phyloP scores from a whole-genome alignment of 2,113 vertebrate species.

The Abramis brama region DNA sequence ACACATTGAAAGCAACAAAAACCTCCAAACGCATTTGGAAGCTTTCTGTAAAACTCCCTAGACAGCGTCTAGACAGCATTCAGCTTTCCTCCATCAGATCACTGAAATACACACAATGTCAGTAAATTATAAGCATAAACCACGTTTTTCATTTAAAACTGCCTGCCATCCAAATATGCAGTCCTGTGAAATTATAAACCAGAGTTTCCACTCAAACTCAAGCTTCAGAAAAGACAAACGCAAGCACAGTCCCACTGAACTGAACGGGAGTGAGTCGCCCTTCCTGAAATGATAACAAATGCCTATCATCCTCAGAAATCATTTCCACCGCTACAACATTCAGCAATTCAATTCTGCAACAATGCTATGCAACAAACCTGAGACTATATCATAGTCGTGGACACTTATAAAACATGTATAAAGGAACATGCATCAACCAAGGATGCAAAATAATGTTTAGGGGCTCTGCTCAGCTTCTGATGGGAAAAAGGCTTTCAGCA shows the following conservation, averaged over 20 bases:
- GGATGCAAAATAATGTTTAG: not conserved
- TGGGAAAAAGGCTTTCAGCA: too few relatives aligned
- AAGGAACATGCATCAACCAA: not conserved
- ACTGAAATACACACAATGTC: not conserved
- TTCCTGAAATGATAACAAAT: not conserved
- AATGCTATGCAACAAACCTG: not conserved
- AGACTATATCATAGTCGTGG: not conserved
- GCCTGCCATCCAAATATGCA: not conserved
- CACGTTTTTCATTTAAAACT: not conserved
- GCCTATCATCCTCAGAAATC: not conserved
- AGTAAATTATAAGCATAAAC: not conserved
- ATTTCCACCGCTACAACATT: not conserved
- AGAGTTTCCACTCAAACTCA: conserved; percentile 5
- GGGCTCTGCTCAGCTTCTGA: not conserved
- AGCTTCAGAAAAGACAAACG: not conserved
- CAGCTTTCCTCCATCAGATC: not conserved
- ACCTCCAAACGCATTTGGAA: not conserved
- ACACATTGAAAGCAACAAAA: not conserved
- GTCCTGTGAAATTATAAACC: conserved; percentile 3
- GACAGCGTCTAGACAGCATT: too few relatives aligned
- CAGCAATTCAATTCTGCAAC: not conserved
- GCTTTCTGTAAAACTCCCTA: not conserved
- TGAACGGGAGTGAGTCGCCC: not conserved
- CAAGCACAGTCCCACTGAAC: not conserved
- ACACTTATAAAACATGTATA: not conserved